Evolutionary conservation across 2,113 vertebrate species (phyloP), one percentile per base, ranked within the genome.

Genomic region (Podarcis muralis): DNA sequence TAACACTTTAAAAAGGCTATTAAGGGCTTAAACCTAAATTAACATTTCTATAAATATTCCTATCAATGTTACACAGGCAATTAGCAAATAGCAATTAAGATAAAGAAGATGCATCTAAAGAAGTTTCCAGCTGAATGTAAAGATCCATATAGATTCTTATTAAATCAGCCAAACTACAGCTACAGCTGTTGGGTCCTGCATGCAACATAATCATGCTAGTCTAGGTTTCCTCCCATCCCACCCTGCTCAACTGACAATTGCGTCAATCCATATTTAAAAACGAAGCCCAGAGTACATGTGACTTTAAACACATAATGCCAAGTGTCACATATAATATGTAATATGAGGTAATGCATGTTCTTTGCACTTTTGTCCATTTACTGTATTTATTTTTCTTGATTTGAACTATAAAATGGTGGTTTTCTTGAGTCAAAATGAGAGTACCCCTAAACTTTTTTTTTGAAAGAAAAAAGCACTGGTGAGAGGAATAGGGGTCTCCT

Each of bases 41-140:
- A 87, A 71, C 77, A n/a, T 27, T 87, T 68, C 65, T 80, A 71
- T 43, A 87, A 80, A 80, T 32, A 53, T 6, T 53, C 62, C 15
- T 35, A 68, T 66, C 85, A 57, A 25, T 37, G 40, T 53, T 87
- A n/a, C 23, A 80, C 40, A 8, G 53, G 22, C 65, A 87, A 69
- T 87, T 87, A 80, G 65, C 76, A 68, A 86, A 79, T 65, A 68
- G 40, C 75, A 79, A 79, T 79, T 79, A 86, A 66, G 66, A 87
- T 69, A 48, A 86, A 79, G 62, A 86, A 37, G 37, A 53, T 78
- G 59, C 59, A 68, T 86, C 59, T 68, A 66, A 87, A 71, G 43
- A 80, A 16, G 11, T 71, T 87, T 69, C 77, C 66, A 11, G 32
- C 59, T 68, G 65, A 48, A 80, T 80, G n/a, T 53, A 48, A 80